phyloP scores from a whole-genome alignment of 2,113 vertebrate genomes.

The Nycticebus coucang region DNA sequence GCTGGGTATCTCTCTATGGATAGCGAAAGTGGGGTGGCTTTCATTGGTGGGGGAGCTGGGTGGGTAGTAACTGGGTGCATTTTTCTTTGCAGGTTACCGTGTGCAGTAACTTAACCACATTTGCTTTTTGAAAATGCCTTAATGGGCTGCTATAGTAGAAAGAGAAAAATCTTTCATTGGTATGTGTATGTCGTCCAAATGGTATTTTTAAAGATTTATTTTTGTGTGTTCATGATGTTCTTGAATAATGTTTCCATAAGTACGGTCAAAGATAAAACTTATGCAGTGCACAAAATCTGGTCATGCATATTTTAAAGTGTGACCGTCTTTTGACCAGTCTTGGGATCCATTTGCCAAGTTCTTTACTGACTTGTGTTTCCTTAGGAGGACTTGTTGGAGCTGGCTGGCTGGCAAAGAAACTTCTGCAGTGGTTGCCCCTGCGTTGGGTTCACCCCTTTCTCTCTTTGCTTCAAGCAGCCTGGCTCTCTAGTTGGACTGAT shows the following conservation, averaged over 20 bases:
- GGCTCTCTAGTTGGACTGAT: not conserved
- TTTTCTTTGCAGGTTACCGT: not conserved
- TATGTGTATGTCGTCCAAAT: slow-evolving; percentile 60
- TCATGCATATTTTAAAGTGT: not conserved
- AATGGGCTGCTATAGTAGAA: slow-evolving; percentile 55
- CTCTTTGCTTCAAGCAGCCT: accelerated
- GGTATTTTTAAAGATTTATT: slow-evolving; percentile 82
- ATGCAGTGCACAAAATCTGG: slow-evolving; percentile 55
- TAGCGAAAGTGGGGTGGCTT: not conserved
- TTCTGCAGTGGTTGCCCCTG: not conserved
- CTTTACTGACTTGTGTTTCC: not conserved
- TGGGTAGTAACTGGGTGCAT: not conserved
- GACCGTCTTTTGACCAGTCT: slow-evolving; percentile 45
- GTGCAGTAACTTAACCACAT: not conserved
- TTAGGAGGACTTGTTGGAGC: not conserved
- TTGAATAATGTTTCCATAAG: slow-evolving; percentile 78
- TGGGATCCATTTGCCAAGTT: not conserved
- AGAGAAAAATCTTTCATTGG: slow-evolving; percentile 54
- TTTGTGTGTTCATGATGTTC: slow-evolving; percentile 74
- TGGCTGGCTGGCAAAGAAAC: not conserved
- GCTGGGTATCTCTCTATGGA: not conserved
- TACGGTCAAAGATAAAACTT: slow-evolving; percentile 64
- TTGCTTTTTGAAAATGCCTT: slow-evolving; percentile 49
- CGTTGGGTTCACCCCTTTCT: no score
- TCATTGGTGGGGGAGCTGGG: not conserved